Percentiles rank a stretch among this genome's conserved stretches.
Evolutionary conservation across 2,888 invertebrate species (phyloP).

Genomic region (Caenorhabditis sp.): DNA sequence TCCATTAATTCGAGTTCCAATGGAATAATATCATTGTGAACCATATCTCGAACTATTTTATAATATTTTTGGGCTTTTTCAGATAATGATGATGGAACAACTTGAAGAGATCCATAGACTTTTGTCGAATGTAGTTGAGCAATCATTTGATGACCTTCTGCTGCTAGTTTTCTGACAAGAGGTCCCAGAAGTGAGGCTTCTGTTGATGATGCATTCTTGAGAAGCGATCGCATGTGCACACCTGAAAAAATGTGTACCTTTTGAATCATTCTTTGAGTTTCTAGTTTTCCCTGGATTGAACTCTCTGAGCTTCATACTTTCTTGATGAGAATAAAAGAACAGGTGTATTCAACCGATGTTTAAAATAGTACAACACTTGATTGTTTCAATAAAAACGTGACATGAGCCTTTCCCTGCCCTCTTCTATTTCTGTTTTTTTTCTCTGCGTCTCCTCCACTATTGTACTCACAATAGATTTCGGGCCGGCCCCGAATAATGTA

Average conservation of each 20-base stretch:
- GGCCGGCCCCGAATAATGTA: no score
- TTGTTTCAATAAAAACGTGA: no score
- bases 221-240: conserved; percentile 51
- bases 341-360: no score
- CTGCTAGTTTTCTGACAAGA: conserved; percentile 49
- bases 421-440: no score
- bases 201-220: conserved; percentile 52
- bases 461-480: no score
- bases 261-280: no score
- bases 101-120: conserved; percentile 64
- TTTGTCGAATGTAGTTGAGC: conserved; percentile 30
- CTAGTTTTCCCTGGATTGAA: no score
- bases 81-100: conserved; percentile 70
- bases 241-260: conserved; percentile 22
- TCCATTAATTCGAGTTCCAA: conserved; percentile 70
- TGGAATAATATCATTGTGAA: conserved; percentile 72
- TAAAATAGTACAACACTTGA: no score
- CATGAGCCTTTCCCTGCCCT: no score
- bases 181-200: conserved; percentile 50
- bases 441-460: no score
- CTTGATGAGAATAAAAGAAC: no score
- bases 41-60: conserved; percentile 71
- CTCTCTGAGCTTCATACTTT: no score
- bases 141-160: conserved; percentile 47
- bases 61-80: conserved; percentile 71